Base-by-base conservation (phyloP, 2,888 invertebrate genomes). In the Allygus modestus region DNA sequence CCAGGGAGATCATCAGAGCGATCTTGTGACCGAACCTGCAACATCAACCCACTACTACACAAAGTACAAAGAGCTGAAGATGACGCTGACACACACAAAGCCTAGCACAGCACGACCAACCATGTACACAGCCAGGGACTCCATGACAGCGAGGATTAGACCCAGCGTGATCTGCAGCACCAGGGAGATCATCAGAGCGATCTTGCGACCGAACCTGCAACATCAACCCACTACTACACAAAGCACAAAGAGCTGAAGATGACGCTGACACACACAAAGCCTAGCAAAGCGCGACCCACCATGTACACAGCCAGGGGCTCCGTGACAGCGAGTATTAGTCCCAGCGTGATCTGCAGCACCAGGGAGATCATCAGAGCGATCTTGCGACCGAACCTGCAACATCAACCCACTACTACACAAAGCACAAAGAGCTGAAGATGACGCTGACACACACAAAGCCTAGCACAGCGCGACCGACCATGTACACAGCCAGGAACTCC, bases 361-460 rank as follows among this genome's bases (percentile, higher is more conserved):
- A n/a, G n/a, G n/a, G n/a, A n/a, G n/a, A n/a, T n/a, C n/a, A n/a
- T n/a, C n/a, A n/a, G n/a, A n/a, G n/a, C n/a, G n/a, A n/a, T n/a
- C n/a, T n/a, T n/a, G n/a, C n/a, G n/a, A n/a, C n/a, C n/a, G n/a
- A n/a, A n/a, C n/a, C n/a, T n/a, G n/a, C n/a, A n/a, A n/a, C n/a
- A n/a, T n/a, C n/a, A n/a, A 41, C 12, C 4, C 51, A 51, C 12
- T 51, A 51, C 51, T 51, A n/a, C 5, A 1, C n/a, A n/a, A n/a
- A n/a, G n/a, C n/a, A n/a, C n/a, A n/a, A n/a, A n/a, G n/a, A n/a
- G n/a, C n/a, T n/a, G 4, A 4, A 26, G 5, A 11, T 75, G 26
- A 96, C 94, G 20, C 96, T 95, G 17, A 96, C 95, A 0, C 95
- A 95, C 17, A 95, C 94, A 87, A 95, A 93, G 0, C 96, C 96